Evolutionary conservation across 1,140 invertebrate genomes (phyloP).

Genomic region (Drosophila repletoides): DNA sequence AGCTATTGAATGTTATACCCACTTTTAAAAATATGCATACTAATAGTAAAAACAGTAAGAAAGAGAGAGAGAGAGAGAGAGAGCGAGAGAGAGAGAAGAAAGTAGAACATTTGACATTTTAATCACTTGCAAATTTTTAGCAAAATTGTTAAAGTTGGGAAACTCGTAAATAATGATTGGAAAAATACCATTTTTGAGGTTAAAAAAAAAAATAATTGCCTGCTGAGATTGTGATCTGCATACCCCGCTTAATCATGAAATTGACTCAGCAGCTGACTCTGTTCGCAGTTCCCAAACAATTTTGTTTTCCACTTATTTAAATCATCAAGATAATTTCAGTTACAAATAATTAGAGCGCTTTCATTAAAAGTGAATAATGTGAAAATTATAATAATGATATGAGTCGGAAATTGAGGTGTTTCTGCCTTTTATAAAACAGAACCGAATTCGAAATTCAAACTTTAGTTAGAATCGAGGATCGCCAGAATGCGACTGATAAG

Average conservation of each 20-base stretch:
- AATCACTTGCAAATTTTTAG: not conserved
- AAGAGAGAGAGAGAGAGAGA: not conserved
- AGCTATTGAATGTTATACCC: no score
- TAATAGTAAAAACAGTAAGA: not conserved
- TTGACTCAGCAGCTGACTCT: not conserved
- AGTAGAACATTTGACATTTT: not conserved
- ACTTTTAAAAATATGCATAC: no score
- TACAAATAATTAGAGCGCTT: constrained; percentile 47
- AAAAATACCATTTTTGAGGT: no score
- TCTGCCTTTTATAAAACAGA: constrained; percentile 2
- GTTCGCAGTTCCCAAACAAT: constrained; percentile 3
- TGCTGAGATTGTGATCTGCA: no score
- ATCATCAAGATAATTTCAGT: constrained; percentile 43
- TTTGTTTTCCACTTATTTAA: constrained; percentile 21
- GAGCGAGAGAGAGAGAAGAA: not conserved
- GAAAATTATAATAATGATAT: constrained; percentile 46
- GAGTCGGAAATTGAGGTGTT: not conserved
- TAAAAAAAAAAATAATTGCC: no score
- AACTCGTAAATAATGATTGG: no score
- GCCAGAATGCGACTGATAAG: constrained; percentile 18
- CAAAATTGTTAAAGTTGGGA: no score
- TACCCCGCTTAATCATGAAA: no score
- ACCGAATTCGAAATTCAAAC: not conserved
- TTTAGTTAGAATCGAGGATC: constrained; percentile 31
- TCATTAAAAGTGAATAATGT: constrained; percentile 29